Evolutionary conservation across 1,140 invertebrate species (phyloP).

Genomic region (Drosophila neocordata): DNA sequence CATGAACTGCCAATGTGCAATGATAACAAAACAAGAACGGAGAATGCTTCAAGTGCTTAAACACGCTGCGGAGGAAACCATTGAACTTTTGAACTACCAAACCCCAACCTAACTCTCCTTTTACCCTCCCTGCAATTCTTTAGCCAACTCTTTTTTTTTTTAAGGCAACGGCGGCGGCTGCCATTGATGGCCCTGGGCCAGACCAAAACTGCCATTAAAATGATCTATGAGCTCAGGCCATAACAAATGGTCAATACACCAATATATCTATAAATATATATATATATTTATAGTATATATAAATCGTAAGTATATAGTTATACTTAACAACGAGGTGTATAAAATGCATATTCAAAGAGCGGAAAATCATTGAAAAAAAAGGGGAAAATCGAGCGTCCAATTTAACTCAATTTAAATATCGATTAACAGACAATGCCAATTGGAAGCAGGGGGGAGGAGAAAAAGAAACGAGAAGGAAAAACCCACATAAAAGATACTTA

Average conservation of each 20-base stretch:
- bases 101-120: neutral
- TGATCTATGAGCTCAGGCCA: slow-evolving; percentile 1
- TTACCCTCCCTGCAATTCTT: neutral
- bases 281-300: neutral
- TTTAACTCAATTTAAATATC: slow-evolving; percentile 56
- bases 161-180: neutral
- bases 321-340: neutral
- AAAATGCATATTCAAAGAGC: neutral
- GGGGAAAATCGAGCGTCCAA: neutral
- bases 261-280: neutral
- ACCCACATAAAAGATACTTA: slow-evolving; percentile 8
- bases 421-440: slow-evolving; percentile 50
- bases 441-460: neutral
- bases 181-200: slow-evolving; percentile 7
- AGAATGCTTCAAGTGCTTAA: slow-evolving; percentile 5
- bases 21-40: slow-evolving; percentile 1
- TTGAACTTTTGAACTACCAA: slow-evolving; percentile 8
- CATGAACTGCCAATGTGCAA: slow-evolving; percentile 3
- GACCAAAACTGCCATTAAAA: slow-evolving; percentile 7
- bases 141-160: neutral
- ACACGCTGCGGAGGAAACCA: neutral
- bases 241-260: neutral
- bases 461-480: neutral
- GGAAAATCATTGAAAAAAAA: slow-evolving; percentile 7
- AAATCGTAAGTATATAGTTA: slow-evolving; percentile 2